Evolutionary conservation across 2,113 vertebrate genomes (phyloP).

Genomic region (Pavo muticus): DNA sequence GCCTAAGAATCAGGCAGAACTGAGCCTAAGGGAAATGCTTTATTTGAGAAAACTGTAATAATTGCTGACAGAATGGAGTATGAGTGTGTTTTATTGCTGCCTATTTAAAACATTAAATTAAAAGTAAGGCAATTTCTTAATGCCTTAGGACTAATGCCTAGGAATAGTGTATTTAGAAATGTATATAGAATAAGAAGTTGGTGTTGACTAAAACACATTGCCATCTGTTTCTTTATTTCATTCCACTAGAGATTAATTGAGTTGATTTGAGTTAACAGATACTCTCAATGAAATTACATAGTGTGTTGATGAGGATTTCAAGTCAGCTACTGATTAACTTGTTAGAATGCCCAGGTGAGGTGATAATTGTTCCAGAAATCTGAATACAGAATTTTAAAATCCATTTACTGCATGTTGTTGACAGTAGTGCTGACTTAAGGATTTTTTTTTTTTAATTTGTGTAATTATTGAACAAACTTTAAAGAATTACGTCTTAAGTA

Average conservation of each 20-base stretch:
- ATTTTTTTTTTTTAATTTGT: background rate
- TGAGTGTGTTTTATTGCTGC: background rate
- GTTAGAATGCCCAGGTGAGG: slow-evolving; percentile 67
- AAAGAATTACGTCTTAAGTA: background rate
- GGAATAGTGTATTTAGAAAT: slow-evolving; percentile 35
- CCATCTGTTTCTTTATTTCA: slow-evolving; percentile 50
- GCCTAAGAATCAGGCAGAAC: background rate
- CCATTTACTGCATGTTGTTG: background rate
- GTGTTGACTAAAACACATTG: slow-evolving; percentile 25
- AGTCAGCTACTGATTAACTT: slow-evolving; percentile 67
- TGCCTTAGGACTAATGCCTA: slow-evolving; percentile 34
- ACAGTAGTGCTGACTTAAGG: slow-evolving; percentile 7
- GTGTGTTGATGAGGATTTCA: slow-evolving; percentile 61
- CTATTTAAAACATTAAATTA: slow-evolving; percentile 13
- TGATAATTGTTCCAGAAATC: slow-evolving; percentile 52
- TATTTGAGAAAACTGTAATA: slow-evolving; percentile 53
- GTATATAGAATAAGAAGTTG: slow-evolving; percentile 31
- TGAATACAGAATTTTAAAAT: slow-evolving; percentile 47
- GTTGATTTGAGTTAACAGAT: slow-evolving; percentile 65
- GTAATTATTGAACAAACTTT: background rate
- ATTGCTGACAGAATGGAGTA: slow-evolving; percentile 41
- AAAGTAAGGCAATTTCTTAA: slow-evolving; percentile 39
- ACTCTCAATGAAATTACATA: slow-evolving; percentile 56
- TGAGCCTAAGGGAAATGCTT: slow-evolving; percentile 49
- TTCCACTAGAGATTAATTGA: slow-evolving; percentile 71